Evolutionary conservation across 1,140 invertebrate species (phyloP).

Genomic region (Bradysia coprophila): DNA sequence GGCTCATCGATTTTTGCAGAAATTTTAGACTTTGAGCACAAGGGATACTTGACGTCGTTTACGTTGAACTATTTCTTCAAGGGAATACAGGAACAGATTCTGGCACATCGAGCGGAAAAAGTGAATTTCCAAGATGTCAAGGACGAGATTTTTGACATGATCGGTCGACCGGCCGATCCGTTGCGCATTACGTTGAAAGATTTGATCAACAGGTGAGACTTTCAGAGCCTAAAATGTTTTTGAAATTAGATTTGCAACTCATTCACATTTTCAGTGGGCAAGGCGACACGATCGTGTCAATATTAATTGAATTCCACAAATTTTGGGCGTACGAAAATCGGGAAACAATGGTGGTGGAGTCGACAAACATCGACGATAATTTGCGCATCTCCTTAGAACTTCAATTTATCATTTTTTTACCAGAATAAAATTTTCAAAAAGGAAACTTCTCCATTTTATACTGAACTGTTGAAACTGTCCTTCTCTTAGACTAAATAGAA

Average conservation of each 20-base stretch:
- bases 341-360: conserved; percentile 50
- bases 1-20: too few relatives aligned
- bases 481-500: too few relatives aligned
- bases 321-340: conserved; percentile 94
- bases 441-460: too few relatives aligned
- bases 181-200: conserved; percentile 75
- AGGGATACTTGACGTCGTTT: conserved; percentile 78
- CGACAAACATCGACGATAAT: too few relatives aligned
- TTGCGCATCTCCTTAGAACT: too few relatives aligned
- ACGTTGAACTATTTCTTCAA: conserved; percentile 87
- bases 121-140: conserved; percentile 88
- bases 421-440: too few relatives aligned
- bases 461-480: too few relatives aligned
- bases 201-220: conserved; percentile 31
- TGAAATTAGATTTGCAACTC: too few relatives aligned
- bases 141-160: conserved; percentile 97
- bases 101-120: conserved; percentile 61
- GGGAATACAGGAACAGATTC: conserved; percentile 83
- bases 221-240: too few relatives aligned
- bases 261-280: conserved; percentile 52
- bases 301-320: conserved; percentile 88
- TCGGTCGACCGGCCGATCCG: conserved; percentile 71
- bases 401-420: too few relatives aligned
- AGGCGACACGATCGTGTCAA: conserved; percentile 83
- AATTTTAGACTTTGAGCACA: conserved; percentile 77